phyloP scores from a whole-genome alignment of 2,797 vertebrate species.

The Molossus alvarezi region DNA sequence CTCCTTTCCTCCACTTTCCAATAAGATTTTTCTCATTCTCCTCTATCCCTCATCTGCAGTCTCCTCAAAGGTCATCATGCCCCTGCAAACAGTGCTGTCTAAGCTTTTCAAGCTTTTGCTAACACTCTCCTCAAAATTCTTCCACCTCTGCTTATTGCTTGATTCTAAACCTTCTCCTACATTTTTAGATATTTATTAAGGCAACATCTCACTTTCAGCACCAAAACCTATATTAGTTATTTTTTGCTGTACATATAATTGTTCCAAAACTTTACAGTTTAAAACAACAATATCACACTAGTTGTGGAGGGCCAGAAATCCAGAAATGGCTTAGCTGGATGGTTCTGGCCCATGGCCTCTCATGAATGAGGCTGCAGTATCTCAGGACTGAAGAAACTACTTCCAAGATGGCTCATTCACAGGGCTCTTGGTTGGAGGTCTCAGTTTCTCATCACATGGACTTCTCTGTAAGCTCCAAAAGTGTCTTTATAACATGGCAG shows the following conservation, averaged over 20 bases:
- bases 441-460: background rate
- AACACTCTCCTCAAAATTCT: background rate
- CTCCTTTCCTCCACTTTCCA: background rate
- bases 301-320: background rate
- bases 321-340: background rate
- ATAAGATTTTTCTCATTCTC: background rate
- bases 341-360: background rate
- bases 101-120: background rate
- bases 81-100: background rate
- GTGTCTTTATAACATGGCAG: background rate
- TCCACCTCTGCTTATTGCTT: background rate
- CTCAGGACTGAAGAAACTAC: background rate
- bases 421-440: background rate
- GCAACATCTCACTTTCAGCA: background rate
- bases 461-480: background rate
- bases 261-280: background rate
- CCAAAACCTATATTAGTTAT: constrained; percentile 5
- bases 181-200: background rate
- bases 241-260: background rate
- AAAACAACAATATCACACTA: background rate
- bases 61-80: background rate
- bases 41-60: background rate
- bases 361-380: background rate
- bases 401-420: background rate
- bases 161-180: background rate